Conservation (phyloP, 1,140 invertebrate genomes). For the Drosophila persimilis region DNA sequence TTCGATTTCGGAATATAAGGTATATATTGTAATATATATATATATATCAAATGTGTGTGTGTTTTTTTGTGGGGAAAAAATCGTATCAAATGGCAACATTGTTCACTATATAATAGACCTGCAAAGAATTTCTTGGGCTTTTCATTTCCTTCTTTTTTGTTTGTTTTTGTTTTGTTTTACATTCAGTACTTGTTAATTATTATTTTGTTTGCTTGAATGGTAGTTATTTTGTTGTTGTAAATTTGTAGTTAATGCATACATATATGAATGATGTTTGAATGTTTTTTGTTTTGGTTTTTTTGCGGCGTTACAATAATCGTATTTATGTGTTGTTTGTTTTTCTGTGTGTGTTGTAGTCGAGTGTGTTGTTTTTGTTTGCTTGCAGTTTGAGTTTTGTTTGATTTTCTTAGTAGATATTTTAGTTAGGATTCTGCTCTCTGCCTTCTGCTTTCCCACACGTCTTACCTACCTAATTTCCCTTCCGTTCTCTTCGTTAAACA, state of each 20-base stretch:
- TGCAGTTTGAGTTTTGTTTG: conserved; percentile 17
- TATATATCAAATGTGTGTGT: conserved; percentile 68
- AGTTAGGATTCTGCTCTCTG: conserved; percentile 44
- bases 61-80: conserved; percentile 56
- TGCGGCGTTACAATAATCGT: too few relatives aligned
- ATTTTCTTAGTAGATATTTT: conserved; percentile 22
- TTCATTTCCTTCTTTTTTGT: conserved; percentile 9
- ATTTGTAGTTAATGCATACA: conserved; percentile 51
- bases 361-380: conserved; percentile 19
- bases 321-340: too few relatives aligned
- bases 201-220: conserved; percentile 25
- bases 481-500: neutral
- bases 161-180: conserved; percentile 5
- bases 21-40: conserved; percentile 65
- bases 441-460: conserved; percentile 18
- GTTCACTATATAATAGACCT: conserved; percentile 78
- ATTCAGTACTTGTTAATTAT: conserved; percentile 14
- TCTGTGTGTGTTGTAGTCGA: too few relatives aligned
- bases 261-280: conserved; percentile 28
- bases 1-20: conserved; percentile 73
- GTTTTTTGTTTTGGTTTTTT: too few relatives aligned
- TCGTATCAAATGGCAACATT: conserved; percentile 80
- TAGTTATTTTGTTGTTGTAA: conserved; percentile 37
- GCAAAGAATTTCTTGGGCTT: conserved; percentile 68
- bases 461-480: neutral